These are phyloP conservation scores for Acrossocheilus fasciatus DNA, from an alignment of 2,797 vertebrate species.

Conservation along the genomic window DNA sequence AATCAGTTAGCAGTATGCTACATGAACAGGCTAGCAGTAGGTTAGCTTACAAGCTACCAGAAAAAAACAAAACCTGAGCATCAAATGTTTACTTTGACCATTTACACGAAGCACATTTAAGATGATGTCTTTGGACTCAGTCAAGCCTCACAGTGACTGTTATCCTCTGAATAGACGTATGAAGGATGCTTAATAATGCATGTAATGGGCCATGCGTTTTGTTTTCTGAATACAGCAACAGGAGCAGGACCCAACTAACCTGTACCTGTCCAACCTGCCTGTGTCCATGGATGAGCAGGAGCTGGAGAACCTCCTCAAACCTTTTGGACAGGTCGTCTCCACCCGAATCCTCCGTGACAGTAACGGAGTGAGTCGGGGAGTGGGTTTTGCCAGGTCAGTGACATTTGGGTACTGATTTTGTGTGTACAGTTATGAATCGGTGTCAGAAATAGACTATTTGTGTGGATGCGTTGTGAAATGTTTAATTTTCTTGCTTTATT, in stretches of 20 bases:
- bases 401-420: neutral
- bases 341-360: slow-evolving; percentile 96
- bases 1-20: neutral
- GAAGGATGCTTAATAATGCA: neutral
- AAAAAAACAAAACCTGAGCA: neutral
- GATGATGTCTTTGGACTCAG: neutral
- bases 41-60: neutral
- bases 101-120: neutral
- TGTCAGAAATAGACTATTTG: slow-evolving; percentile 45
- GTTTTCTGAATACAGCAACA: slow-evolving; percentile 86
- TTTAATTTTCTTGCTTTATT: neutral
- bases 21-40: neutral
- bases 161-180: neutral
- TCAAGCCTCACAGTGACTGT: neutral
- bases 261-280: slow-evolving; percentile 98
- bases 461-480: neutral
- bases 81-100: neutral
- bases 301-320: slow-evolving; percentile 95
- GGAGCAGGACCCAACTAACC: slow-evolving; percentile 98
- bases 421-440: slow-evolving; percentile 39
- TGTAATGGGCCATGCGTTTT: neutral
- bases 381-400: slow-evolving; percentile 95
- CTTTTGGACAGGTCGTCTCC: slow-evolving; percentile 96
- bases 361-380: slow-evolving; percentile 94
- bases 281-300: slow-evolving; percentile 98